Percentiles rank a stretch among this genome's conserved stretches.
These are phyloP conservation scores for Hyles vespertilio DNA, from an alignment of 1,140 invertebrate species.

Conservation along the genomic window DNA sequence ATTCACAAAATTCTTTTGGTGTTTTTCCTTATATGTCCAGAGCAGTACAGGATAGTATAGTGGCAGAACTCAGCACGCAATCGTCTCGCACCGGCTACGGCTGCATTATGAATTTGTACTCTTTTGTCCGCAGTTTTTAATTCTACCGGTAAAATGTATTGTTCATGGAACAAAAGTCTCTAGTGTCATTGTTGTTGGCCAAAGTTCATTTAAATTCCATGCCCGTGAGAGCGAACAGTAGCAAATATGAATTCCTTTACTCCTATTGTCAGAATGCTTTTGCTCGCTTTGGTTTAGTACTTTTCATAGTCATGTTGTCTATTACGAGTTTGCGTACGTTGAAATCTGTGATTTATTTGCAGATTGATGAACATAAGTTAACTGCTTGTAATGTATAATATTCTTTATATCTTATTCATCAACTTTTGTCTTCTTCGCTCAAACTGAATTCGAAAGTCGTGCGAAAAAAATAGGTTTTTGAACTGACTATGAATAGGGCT, in stretches of 20 bases:
- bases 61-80: constrained; percentile 24
- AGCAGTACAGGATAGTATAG: background rate
- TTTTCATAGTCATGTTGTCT: constrained; percentile 48
- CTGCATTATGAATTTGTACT: constrained; percentile 71
- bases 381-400: no score
- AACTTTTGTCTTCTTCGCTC: no score
- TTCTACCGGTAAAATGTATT: constrained; percentile 70
- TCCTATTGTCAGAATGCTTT: constrained; percentile 61
- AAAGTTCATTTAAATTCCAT: constrained; percentile 72
- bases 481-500: no score
- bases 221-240: constrained; percentile 66
- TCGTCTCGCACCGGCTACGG: constrained; percentile 40
- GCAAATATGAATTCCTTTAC: constrained; percentile 70
- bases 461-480: no score
- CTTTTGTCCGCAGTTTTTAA: constrained; percentile 69
- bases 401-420: no score
- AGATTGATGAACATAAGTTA: no score
- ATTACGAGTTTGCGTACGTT: constrained; percentile 14
- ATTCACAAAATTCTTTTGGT: no score
- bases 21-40: no score
- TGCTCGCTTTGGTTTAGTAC: constrained; percentile 53
- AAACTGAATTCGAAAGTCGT: no score
- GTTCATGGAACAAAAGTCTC: constrained; percentile 67
- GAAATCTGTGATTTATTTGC: no score
- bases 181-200: constrained; percentile 69